Percentiles rank a stretch among this genome's conserved stretches.
Evolutionary conservation across 2,888 invertebrate genomes (phyloP).

Genomic region (Ophonus ardosiacus): DNA sequence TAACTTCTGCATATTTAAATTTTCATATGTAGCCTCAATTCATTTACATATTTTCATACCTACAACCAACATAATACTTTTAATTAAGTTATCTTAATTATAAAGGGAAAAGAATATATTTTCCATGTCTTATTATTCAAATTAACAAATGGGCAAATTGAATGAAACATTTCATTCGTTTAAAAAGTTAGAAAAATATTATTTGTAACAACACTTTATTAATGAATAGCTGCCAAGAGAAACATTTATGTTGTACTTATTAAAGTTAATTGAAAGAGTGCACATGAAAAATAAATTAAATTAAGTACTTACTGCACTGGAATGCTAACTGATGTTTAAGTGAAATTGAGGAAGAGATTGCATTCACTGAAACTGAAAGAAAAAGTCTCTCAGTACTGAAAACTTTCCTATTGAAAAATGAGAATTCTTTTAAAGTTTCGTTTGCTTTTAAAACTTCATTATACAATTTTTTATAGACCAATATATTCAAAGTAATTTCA

Average conservation of each 20-base stretch:
- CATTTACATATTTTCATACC: background rate
- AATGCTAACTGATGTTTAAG: background rate
- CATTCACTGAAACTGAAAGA: background rate
- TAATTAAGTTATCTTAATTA: background rate
- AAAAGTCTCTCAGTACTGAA: background rate
- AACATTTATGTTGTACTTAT: background rate
- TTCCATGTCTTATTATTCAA: background rate
- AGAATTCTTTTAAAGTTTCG: no score
- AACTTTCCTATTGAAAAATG: background rate
- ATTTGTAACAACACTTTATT: background rate
- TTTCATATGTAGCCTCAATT: background rate
- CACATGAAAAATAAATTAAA: background rate
- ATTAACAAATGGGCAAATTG: background rate
- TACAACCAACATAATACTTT: background rate
- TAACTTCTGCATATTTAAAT: background rate
- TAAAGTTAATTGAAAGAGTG: conserved; percentile 12
- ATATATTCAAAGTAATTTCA: no score
- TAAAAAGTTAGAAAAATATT: background rate
- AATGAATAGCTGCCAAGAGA: background rate
- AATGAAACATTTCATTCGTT: background rate
- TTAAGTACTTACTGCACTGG: background rate
- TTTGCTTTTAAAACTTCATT: no score
- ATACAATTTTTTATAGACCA: no score
- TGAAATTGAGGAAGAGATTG: background rate
- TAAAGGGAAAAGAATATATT: background rate